These are phyloP conservation scores for Probaryconus sp. DNA, from an alignment of 1,140 invertebrate genomes.

Conservation along the genomic window DNA sequence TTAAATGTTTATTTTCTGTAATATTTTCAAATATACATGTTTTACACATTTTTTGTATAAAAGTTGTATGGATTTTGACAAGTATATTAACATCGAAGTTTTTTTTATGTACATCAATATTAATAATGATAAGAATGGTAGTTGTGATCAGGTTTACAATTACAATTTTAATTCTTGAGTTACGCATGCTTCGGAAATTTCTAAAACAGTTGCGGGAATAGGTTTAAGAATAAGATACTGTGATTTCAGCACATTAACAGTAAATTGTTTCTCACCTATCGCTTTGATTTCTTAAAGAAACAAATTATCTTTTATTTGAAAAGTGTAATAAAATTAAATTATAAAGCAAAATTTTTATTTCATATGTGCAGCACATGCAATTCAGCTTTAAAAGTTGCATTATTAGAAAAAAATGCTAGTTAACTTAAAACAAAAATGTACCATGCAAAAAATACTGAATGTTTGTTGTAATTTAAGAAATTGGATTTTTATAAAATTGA, in stretches of 20 bases:
- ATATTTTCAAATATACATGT: conserved; percentile 77
- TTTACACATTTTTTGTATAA: conserved; percentile 78
- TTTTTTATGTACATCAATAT: conserved; percentile 75
- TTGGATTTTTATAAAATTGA: no score
- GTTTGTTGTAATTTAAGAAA: no score
- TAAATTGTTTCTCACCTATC: neutral
- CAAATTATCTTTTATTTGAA: no score
- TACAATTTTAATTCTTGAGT: conserved; percentile 19
- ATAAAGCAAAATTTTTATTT: no score
- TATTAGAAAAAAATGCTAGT: no score
- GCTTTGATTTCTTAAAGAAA: no score
- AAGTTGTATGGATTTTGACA: conserved; percentile 76
- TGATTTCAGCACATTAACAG: conserved; percentile 32
- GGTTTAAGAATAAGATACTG: conserved; percentile 39
- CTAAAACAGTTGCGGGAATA: conserved; percentile 76
- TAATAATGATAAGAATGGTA: no score
- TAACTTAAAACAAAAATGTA: no score
- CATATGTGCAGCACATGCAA: no score
- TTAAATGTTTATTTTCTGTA: conserved; percentile 75
- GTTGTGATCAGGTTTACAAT: conserved; percentile 63
- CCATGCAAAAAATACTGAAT: no score
- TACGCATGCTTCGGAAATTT: conserved; percentile 59
- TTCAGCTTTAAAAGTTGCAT: no score
- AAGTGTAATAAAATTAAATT: no score
- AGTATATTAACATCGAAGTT: conserved; percentile 71